These are phyloP conservation scores for Mionectes olivaceus DNA, from an alignment of 2,797 vertebrate genomes.

Conservation along the genomic window DNA sequence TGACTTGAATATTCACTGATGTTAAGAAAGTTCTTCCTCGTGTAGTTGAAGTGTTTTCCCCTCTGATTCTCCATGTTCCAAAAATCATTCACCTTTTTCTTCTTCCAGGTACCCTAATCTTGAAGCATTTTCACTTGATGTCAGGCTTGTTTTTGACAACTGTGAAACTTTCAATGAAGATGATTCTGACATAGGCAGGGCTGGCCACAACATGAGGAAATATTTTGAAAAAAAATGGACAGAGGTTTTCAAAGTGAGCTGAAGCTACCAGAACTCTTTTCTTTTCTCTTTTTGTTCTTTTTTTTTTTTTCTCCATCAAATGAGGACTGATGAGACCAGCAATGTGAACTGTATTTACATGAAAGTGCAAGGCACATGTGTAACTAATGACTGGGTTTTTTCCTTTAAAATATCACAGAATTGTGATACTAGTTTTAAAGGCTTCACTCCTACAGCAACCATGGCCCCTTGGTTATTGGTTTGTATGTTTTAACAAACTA, in stretches of 20 bases:
- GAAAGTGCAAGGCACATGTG: slow-evolving; percentile 78
- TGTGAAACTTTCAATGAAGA: slow-evolving; percentile 99
- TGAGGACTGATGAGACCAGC: slow-evolving; percentile 83
- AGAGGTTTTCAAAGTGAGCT: slow-evolving; percentile 97
- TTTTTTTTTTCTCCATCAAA: slow-evolving; percentile 41
- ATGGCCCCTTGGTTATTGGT: slow-evolving; percentile 81
- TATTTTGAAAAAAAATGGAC: slow-evolving; percentile 99
- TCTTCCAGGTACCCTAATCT: slow-evolving; percentile 92
- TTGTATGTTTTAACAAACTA: slow-evolving; percentile 84
- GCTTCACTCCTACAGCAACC: slow-evolving; percentile 80
- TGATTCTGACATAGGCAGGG: slow-evolving; percentile 97
- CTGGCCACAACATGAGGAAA: slow-evolving; percentile 98
- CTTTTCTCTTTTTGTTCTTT: too few relatives aligned
- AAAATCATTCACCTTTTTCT: slow-evolving; percentile 32
- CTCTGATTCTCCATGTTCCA: neutral
- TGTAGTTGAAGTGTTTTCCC: neutral
- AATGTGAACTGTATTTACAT: slow-evolving; percentile 81
- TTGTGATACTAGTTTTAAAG: slow-evolving; percentile 78
- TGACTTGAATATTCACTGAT: neutral
- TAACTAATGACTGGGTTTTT: slow-evolving; percentile 73
- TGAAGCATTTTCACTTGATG: slow-evolving; percentile 96
- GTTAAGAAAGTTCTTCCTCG: neutral
- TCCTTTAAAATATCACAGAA: slow-evolving; percentile 65
- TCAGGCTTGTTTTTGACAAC: slow-evolving; percentile 99
- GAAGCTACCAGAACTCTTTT: slow-evolving; percentile 73